phyloP scores from a whole-genome alignment of 2,797 vertebrate species.

The Euphonia xanthogaster region DNA sequence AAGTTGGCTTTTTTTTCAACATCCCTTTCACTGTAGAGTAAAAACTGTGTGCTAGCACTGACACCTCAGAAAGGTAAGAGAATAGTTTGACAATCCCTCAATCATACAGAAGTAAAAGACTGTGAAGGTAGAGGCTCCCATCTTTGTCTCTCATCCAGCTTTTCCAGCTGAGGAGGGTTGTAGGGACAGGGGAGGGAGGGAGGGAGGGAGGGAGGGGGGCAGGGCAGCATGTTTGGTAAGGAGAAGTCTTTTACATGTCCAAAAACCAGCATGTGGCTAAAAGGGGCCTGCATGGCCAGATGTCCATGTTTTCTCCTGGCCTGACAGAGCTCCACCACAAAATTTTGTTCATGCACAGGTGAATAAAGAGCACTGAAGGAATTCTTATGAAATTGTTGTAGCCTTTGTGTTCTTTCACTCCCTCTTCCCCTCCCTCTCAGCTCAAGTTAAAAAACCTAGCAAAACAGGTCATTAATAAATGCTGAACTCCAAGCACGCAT shows the following conservation, averaged over 20 bases:
- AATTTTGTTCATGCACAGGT: not conserved
- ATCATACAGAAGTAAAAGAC: not conserved
- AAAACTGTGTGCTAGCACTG: not conserved
- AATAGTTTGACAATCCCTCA: not conserved
- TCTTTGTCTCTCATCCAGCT: not conserved
- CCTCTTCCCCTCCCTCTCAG: rapidly evolving
- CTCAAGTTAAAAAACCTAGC: not conserved
- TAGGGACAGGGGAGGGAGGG: rapidly evolving
- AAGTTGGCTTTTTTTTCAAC: not conserved
- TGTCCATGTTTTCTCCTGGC: not conserved
- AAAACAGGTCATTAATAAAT: not conserved
- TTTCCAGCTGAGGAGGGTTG: not conserved
- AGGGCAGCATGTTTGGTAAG: not conserved
- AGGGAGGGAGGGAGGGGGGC: not conserved
- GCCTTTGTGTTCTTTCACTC: not conserved
- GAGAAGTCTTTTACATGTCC: not conserved
- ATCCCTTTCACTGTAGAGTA: not conserved
- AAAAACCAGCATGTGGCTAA: not conserved
- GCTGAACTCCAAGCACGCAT: not conserved
- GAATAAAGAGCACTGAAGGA: conserved; percentile 40
- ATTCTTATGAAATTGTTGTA: not conserved
- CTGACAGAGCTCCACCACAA: not conserved
- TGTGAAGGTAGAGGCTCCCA: not conserved
- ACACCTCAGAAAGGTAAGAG: not conserved
- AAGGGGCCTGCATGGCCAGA: not conserved